These are phyloP conservation scores for Cyprinodon brontotheroides DNA, from an alignment of 2,113 vertebrate genomes.

Conservation along the genomic window DNA sequence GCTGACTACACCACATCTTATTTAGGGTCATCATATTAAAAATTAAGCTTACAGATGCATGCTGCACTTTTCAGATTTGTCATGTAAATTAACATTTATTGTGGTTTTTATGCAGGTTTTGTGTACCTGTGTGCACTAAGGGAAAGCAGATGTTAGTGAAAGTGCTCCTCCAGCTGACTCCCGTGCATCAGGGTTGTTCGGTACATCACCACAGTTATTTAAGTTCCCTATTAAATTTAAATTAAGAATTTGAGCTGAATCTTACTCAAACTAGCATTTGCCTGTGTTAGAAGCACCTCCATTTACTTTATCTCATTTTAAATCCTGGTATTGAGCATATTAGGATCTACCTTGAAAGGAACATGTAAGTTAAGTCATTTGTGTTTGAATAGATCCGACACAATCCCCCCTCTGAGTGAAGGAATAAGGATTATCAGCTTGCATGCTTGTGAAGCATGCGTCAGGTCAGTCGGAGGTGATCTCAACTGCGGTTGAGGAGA, in stretches of 20 bases:
- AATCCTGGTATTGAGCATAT: neutral
- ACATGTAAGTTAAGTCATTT: constrained; percentile 32
- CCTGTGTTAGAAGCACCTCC: neutral
- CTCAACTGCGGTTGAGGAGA: constrained; percentile 73
- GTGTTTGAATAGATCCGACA: constrained; percentile 37
- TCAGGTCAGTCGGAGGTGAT: constrained; percentile 46
- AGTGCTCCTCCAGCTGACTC: neutral
- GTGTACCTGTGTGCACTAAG: neutral
- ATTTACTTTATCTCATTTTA: neutral
- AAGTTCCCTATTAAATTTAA: neutral
- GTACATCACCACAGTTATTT: neutral
- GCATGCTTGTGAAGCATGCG: constrained; percentile 46
- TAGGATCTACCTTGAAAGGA: constrained; percentile 23
- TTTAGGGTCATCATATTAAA: no score
- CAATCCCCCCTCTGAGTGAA: neutral
- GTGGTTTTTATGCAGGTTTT: neutral
- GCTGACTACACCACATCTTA: no score
- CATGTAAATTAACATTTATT: no score
- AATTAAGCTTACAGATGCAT: no score
- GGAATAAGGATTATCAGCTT: constrained; percentile 51
- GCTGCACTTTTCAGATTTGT: no score
- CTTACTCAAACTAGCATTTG: neutral
- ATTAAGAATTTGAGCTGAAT: neutral
- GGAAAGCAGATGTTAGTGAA: neutral
- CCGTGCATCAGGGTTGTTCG: neutral